Base-by-base conservation (phyloP, 1,140 invertebrate species). In the Ylistrum balloti region DNA sequence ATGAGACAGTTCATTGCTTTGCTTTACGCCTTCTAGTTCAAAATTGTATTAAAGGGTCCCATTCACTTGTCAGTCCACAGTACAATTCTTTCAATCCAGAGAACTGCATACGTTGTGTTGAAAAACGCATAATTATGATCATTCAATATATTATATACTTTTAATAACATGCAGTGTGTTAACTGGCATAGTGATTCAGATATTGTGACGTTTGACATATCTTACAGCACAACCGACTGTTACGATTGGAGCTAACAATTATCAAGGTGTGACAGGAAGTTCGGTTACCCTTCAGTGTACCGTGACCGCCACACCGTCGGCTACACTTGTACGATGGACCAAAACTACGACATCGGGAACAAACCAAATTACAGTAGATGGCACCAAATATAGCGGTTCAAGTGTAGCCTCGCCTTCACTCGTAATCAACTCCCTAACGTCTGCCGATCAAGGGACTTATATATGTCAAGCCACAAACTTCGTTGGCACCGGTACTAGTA, bases 381-480 rank as follows among this genome's bases (percentile, higher is more conserved):
- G 33, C 3, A 86, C 86, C 1, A 86, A 86, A 33, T 86, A 86
- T n/a, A 38, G 41, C 10, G 41, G 86, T 33, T 15, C 86, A 15
- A 22, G 33, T 0, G 74, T 45, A 11, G 20, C 34, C 22, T 86
- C 88, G 0, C 88, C 90, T 20, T 86, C 91, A 13, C 87, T 91
- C 0, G 88, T 88, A 5, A 89, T 91, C 32, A 45, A 28, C 22
- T 90, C 33, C 17, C 38, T 89, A 0, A 33, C 85, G 15, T 33
- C 45, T 7, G 33, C 32, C 32, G 91, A 91, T 33, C 74, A 91
- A 38, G 91, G 89, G 33, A 38, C 45, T 13, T 91, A 91, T 45
- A 32, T 87, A 34, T 91, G 91, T 86, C 89, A 38, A 33, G 91
- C 91, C 33, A 90, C 89, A 33, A 91, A 91, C 45, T 41, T 35